A percentile compares a stretch with the other conserved stretches of the same genome.
Conservation (phyloP, 2,797 vertebrate species). For the Microctenopoma stevenorrisi region DNA sequence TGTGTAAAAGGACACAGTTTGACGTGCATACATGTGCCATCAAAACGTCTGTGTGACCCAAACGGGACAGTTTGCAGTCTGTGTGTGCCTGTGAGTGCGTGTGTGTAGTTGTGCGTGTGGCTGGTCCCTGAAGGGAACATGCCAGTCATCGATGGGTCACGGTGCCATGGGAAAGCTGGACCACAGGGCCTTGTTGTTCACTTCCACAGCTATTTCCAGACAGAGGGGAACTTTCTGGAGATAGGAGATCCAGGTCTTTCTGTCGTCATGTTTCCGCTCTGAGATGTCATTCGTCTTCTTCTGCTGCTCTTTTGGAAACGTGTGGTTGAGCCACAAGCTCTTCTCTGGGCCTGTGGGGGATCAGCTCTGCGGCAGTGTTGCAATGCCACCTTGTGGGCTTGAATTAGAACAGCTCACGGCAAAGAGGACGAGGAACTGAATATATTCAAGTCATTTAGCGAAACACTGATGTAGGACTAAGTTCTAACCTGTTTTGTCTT, state of each 20-base stretch:
- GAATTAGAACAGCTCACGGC: slow-evolving; percentile 6
- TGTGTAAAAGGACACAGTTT: background rate
- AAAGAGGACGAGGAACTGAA: background rate
- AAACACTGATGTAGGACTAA: background rate
- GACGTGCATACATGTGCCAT: background rate
- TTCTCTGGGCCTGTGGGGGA: slow-evolving; percentile 3
- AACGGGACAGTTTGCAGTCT: background rate
- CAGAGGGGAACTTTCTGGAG: slow-evolving; percentile 58
- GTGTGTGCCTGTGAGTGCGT: slow-evolving; percentile 13
- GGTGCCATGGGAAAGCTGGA: slow-evolving; percentile 82
- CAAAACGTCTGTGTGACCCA: background rate
- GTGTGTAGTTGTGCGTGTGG: slow-evolving; percentile 45
- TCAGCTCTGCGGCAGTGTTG: slow-evolving; percentile 32
- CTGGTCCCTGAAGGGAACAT: slow-evolving; percentile 66
- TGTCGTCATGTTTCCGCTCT: slow-evolving; percentile 49
- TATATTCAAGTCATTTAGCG: background rate
- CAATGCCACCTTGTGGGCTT: slow-evolving; percentile 69
- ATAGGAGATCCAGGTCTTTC: slow-evolving; percentile 75
- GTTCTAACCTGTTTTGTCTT: slow-evolving; percentile 21
- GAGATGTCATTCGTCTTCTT: slow-evolving; percentile 63
- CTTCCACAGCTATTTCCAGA: slow-evolving; percentile 80
- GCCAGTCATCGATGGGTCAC: slow-evolving; percentile 79
- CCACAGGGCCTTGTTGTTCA: slow-evolving; percentile 74
- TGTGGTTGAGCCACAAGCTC: slow-evolving; percentile 28
- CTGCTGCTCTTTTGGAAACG: slow-evolving; percentile 40